Percentiles rank a stretch among this genome's conserved stretches.
These are phyloP conservation scores for Ceryle rudis DNA, from an alignment of 2,797 vertebrate species.

Conservation along the genomic window DNA sequence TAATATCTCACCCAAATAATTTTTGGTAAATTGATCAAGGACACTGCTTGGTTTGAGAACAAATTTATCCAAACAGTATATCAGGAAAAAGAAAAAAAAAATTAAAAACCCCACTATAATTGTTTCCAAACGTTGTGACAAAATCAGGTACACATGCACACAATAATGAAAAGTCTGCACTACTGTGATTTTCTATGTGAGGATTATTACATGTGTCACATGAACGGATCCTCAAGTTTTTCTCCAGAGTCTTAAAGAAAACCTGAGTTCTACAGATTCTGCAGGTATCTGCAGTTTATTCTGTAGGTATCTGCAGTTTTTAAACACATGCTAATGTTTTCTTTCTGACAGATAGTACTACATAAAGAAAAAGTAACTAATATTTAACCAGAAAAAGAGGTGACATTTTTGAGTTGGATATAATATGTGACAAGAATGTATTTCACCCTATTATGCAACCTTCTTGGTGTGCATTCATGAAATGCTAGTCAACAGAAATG, in stretches of 20 bases:
- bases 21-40: background rate
- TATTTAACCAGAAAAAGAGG: background rate
- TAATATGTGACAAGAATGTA: slow-evolving; percentile 17
- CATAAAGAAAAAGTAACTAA: background rate
- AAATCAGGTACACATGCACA: background rate
- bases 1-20: background rate
- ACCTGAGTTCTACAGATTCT: background rate
- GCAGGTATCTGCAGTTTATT: background rate
- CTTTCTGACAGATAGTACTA: slow-evolving; percentile 8
- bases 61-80: background rate
- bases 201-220: background rate
- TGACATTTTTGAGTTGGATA: background rate
- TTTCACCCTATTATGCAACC: background rate
- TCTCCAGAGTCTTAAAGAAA: background rate
- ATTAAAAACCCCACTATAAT: background rate
- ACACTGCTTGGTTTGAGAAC: background rate
- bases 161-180: background rate
- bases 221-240: background rate
- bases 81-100: background rate
- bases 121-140: background rate
- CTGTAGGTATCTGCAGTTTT: background rate
- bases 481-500: slow-evolving; percentile 25
- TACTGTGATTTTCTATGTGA: background rate
- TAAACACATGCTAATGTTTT: background rate
- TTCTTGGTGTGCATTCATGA: background rate